Conservation (phyloP, 2,797 vertebrate genomes). For the Rhabdophis nuchalis region DNA sequence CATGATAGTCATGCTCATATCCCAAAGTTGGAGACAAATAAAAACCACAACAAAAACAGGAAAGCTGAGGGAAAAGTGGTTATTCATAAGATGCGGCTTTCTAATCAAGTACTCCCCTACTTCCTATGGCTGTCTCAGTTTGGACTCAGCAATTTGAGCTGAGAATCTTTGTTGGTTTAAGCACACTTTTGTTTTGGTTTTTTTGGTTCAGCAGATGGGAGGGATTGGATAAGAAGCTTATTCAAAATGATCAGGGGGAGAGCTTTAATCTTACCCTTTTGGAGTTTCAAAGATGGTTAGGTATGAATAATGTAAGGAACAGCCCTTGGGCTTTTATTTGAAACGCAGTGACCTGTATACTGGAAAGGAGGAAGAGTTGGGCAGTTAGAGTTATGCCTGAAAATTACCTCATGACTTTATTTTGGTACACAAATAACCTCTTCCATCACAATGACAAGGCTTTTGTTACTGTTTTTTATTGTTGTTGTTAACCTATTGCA, state of each 20-base stretch:
- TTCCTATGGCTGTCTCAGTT: background rate
- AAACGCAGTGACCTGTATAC: background rate
- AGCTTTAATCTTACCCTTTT: background rate
- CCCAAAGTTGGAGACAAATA: background rate
- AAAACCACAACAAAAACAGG: background rate
- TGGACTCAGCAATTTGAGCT: background rate
- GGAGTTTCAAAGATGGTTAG: background rate
- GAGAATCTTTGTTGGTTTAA: background rate
- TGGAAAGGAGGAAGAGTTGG: background rate
- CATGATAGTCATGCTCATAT: background rate
- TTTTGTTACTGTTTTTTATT: slow-evolving; percentile 47
- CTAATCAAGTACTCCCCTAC: background rate
- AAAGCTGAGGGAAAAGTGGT: background rate
- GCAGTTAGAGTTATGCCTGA: slow-evolving; percentile 12
- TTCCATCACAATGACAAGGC: slow-evolving; percentile 68
- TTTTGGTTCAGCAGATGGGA: background rate
- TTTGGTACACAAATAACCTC: slow-evolving; percentile 66
- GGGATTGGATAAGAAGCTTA: background rate
- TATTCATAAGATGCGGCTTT: background rate
- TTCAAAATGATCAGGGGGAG: background rate
- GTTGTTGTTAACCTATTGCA: slow-evolving; percentile 62
- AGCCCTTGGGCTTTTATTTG: background rate
- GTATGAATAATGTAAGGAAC: slow-evolving; percentile 4
- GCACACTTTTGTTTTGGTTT: background rate
- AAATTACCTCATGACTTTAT: slow-evolving; percentile 54